Evolutionary conservation across 2,113 vertebrate species (phyloP), one percentile per base, ranked within the genome.

Genomic region (Paracanthobrama guichenoti): DNA sequence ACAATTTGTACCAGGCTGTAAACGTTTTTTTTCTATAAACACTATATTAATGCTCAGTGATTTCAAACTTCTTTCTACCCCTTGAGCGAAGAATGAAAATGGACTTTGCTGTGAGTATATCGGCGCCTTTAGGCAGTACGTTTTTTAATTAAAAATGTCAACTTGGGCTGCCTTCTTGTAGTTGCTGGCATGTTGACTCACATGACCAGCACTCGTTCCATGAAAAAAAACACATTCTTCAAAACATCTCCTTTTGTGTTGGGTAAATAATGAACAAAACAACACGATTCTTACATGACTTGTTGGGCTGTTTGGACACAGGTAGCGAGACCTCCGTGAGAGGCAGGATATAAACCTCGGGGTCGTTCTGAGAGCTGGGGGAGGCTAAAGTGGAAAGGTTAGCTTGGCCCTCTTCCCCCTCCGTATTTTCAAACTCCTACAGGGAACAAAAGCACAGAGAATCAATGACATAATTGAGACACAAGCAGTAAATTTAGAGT

Each of bases 261-360:
- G 20, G 0, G 31, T 35, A 77, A 77, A 59, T 20, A 35, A n/a
- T n/a, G 24, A 74, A 11, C 13, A 74, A 24, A 74, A 28, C 1
- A 0, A 8, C 39, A 4, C 7, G 55, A 55, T 73, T 88, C 95
- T 96, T 96, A 99, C 98, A 97, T 95, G 98, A 96, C 93, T 96
- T 94, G 69, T 96, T 96, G 0, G 97, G 97, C 93, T 99, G 97
- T 92, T 96, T 97, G 93, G 98, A 96, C 92, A 97, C 96, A 73
- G 97, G 96, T 88, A 98, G 90, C 18, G 97, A 97, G 87, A 99
- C 96, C 92, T 98, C 97, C 0, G 96, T 97, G 91, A 99, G 98
- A 0, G 98, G 98, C 86, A 99, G 95, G 88, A 99, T 95, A 0
- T 99, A 99, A 88, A 99, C 98, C 86, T 99, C 97, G 0, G 97